Evolutionary conservation across 2,888 invertebrate genomes (phyloP).

Genomic region (Lordiphosa andalusiaca): DNA sequence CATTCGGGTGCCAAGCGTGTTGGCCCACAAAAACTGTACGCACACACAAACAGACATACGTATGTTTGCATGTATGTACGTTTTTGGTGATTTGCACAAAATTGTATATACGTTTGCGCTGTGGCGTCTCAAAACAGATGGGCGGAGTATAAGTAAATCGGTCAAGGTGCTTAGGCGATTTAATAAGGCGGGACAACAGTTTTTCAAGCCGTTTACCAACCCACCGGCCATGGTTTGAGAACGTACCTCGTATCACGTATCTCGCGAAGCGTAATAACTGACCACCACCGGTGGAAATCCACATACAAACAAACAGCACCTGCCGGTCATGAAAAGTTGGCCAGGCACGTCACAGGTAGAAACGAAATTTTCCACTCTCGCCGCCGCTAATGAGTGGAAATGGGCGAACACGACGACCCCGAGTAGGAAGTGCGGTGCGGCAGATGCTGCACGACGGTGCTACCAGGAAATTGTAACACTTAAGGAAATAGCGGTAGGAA

Average conservation of each 20-base stretch:
- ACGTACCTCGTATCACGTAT: too few species aligned
- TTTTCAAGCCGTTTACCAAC: slow-evolving; percentile 20
- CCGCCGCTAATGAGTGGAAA: slow-evolving; percentile 60
- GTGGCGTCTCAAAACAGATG: slow-evolving; percentile 23
- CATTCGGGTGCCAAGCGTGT: slow-evolving; percentile 22
- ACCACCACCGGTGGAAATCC: slow-evolving; percentile 23
- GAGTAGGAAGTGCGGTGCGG: slow-evolving; percentile 20
- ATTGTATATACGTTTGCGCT: slow-evolving; percentile 22
- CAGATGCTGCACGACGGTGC: slow-evolving; percentile 35
- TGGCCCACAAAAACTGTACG: slow-evolving; percentile 24
- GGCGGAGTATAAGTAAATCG: slow-evolving; percentile 48
- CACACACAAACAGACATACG: slow-evolving; percentile 27
- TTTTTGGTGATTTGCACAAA: slow-evolving; percentile 71
- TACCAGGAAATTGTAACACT: slow-evolving; percentile 62
- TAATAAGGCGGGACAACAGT: slow-evolving; percentile 55
- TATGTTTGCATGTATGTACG: slow-evolving; percentile 23
- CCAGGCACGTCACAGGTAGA: slow-evolving; percentile 38
- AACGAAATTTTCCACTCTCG: slow-evolving; percentile 16
- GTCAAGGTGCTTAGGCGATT: slow-evolving; percentile 69
- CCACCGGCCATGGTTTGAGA: slow-evolving; percentile 34
- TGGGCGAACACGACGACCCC: slow-evolving; percentile 38
- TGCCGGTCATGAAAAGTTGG: slow-evolving; percentile 50
- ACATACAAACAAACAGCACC: slow-evolving; percentile 19
- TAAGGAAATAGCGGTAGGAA: slow-evolving; percentile 51
- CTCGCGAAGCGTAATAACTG: slow-evolving; percentile 47